Evolutionary conservation across 2,797 vertebrate genomes (phyloP), one percentile per base, ranked within the genome.

Genomic region (Ammospiza maritima): DNA sequence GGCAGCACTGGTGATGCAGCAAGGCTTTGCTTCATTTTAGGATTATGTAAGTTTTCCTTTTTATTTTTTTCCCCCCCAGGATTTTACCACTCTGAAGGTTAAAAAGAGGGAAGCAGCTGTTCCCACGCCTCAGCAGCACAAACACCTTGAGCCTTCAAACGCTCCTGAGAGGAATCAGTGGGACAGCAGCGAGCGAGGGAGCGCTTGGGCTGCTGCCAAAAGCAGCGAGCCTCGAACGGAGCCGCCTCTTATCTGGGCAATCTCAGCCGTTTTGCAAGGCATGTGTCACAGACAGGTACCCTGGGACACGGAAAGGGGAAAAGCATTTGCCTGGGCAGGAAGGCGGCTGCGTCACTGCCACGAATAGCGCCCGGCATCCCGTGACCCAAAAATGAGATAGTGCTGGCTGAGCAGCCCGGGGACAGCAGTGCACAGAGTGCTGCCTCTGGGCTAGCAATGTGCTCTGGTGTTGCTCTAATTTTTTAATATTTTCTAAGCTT

Each of bases 281-380:
- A 0, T 13, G 34, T 85, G 70, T 83, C 83, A 5, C 7, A 90
- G 88, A 80, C 76, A 86, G 93, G 82, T 85, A 90, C 84, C 79
- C 84, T 88, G 92, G 88, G 94, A 94, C 74, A 47, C 0, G 64
- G 54, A 51, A 74, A 91, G 71, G 91, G 84, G 48, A 85, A 85
- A 87, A 79, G 30, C 85, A 20, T 71, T 60, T 7, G 64, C 75
- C 77, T 66, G 93, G 88, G 88, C 87, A 91, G 88, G 80, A 19
- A 90, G 40, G 89, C 3, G 30, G 71, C 71, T 44, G 51, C 7
- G 75, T 84, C 69, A 66, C 6, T 3, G 91, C 91, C 93, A 93
- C 93, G 85, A 96, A 93, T 95, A 96, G 88, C 94, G 77, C n/a
- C 93, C 0, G 11, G 69, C 5, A 0, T 89, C 95, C 87, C 47